Evolutionary conservation across 2,797 vertebrate species (phyloP).

Genomic region (Telmatherina bonti): DNA sequence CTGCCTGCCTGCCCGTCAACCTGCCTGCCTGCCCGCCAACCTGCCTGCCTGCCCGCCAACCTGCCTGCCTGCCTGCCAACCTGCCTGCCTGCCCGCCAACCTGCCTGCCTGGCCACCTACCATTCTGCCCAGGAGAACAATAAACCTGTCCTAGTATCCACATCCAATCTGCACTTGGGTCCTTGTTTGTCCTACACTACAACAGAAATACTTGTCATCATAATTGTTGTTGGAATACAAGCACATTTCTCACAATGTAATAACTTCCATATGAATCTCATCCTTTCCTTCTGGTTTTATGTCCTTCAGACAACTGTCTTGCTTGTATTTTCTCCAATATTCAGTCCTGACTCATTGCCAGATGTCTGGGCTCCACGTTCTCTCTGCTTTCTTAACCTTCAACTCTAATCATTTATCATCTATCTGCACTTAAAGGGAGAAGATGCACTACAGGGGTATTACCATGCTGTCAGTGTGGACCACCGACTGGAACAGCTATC

Average conservation of each 20-base stretch:
- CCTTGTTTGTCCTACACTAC: too few relatives aligned
- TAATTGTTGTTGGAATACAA: constrained; percentile 41
- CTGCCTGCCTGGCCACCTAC: too few relatives aligned
- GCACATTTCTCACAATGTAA: constrained; percentile 38
- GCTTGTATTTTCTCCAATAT: neutral
- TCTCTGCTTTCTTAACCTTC: neutral
- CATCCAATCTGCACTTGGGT: too few relatives aligned
- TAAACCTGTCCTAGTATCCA: too few relatives aligned
- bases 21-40: too few relatives aligned
- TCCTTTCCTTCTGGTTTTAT: constrained; percentile 22
- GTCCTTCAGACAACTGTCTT: constrained; percentile 11
- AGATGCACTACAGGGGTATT: neutral
- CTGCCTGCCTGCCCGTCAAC: too few relatives aligned
- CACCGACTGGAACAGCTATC: neutral
- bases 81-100: too few relatives aligned
- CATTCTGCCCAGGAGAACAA: too few relatives aligned
- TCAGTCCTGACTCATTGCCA: neutral
- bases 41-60: too few relatives aligned
- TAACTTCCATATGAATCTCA: constrained; percentile 52
- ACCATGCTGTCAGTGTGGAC: neutral
- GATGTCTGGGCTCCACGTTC: neutral
- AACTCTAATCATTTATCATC: constrained; percentile 14
- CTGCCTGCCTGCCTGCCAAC: too few relatives aligned
- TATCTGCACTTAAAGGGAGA: constrained; percentile 13
- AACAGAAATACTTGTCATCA: constrained; percentile 41